These are phyloP conservation scores for Triops cancriformis DNA, from an alignment of 1,140 invertebrate genomes.

Conservation along the genomic window DNA sequence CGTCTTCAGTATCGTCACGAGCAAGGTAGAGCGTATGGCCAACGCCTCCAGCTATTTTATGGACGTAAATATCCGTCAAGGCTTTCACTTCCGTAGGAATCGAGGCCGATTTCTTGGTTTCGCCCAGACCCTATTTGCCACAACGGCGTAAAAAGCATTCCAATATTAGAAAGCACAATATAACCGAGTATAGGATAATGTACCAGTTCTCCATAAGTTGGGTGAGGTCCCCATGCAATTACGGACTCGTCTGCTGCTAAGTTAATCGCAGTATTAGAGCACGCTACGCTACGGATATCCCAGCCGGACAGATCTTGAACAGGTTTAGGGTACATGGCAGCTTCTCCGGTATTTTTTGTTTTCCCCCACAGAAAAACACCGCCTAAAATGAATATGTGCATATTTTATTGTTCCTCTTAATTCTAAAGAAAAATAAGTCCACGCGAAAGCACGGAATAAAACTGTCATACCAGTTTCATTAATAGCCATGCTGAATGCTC, in stretches of 20 bases:
- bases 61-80: conserved; percentile 69
- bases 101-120: conserved; percentile 76
- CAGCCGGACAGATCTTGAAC: conserved; percentile 84
- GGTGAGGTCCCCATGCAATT: conserved; percentile 83
- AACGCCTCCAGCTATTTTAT: conserved; percentile 69
- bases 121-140: conserved; percentile 68
- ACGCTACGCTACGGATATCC: conserved; percentile 73
- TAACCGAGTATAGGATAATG: not conserved
- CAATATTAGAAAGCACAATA: not conserved
- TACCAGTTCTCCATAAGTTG: conserved; percentile 83
- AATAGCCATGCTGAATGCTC: conserved; percentile 73
- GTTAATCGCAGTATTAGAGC: conserved; percentile 70
- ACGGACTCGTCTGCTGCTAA: conserved; percentile 81
- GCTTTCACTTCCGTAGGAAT: conserved; percentile 79
- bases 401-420: not conserved
- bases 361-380: conserved; percentile 77
- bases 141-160: conserved; percentile 26
- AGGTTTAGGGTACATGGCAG: conserved; percentile 93
- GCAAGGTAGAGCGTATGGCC: conserved; percentile 70
- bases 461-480: conserved; percentile 59
- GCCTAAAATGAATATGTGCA: conserved; percentile 36
- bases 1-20: conserved; percentile 55
- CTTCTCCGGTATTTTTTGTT: conserved; percentile 82
- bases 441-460: conserved; percentile 15
- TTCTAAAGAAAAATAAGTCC: not conserved